Evolutionary conservation across 2,113 vertebrate genomes (phyloP), one percentile per base, ranked within the genome.

Genomic region (Python bivittatus): DNA sequence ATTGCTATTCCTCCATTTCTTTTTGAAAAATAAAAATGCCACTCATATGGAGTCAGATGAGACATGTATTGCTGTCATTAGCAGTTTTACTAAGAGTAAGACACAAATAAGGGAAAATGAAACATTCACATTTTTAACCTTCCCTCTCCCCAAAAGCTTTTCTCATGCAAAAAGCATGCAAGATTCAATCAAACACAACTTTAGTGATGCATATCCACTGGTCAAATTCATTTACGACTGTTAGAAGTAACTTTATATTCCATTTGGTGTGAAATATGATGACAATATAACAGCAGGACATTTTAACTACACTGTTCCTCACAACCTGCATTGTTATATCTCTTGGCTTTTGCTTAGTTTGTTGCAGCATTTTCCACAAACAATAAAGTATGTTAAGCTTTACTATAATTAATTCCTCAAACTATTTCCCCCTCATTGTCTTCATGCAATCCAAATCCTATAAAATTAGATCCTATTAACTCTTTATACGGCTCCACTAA

Each of bases 231-330:
- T 1, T 6, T 90, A 57, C 85, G 89, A 52, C 57, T 95, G 72
- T n/a, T 79, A 92, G 92, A 72, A 61, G 87, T 85, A 92, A 72
- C 93, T 94, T 95, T 92, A 94, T n/a, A 93, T 7, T 44, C 89
- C 83, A 93, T 90, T 94, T 38, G 83, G 57, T 92, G 54, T 42
- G 2, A 96, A 93, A 95, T 20, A 94, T n/a, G 91, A 13, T 61
- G 90, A 87, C 58, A 95, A 88, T 42, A 89, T 60, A 96, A 93
- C n/a, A 93, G 91, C 86, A 91, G 88, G 88, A 93, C 91, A 38
- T 91, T 96, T 96, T 91, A 93, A 94, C 61, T 93, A 88, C 87
- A 95, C 93, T 96, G 88, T 94, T 92, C 94, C 93, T 86, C 93
- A 94, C 53, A 89, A 48, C 4, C 33, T 92, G 11, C 72, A 79